phyloP scores from a whole-genome alignment of 2,888 invertebrate species.

The Microplitis deprimator region DNA sequence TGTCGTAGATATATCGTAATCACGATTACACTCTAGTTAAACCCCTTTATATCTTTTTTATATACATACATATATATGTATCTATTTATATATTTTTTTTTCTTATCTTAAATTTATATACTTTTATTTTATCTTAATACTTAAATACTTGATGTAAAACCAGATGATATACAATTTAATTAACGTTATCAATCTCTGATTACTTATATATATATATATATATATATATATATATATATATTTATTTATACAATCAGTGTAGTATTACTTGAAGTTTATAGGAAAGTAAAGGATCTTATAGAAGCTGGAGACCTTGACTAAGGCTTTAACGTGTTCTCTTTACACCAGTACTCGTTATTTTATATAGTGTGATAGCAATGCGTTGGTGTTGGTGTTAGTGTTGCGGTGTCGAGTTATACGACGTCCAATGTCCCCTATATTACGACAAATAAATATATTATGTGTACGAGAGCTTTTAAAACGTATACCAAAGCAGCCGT shows the following conservation, averaged over 20 bases:
- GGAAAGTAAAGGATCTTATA: slow-evolving; percentile 4
- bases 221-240: too few relatives aligned
- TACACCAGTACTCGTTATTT: neutral
- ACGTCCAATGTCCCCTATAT: slow-evolving; percentile 33
- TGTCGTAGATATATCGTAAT: slow-evolving; percentile 37
- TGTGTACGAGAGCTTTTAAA: slow-evolving; percentile 13
- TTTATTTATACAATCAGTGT: slow-evolving; percentile 27
- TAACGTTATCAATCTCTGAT: slow-evolving; percentile 34
- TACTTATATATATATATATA: neutral
- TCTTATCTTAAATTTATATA: slow-evolving; percentile 5
- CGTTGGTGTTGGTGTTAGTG: slow-evolving; percentile 23
- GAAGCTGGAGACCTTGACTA: slow-evolving; percentile 34
- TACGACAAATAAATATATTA: slow-evolving; percentile 31
- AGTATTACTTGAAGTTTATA: slow-evolving; percentile 13
- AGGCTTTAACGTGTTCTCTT: slow-evolving; percentile 26
- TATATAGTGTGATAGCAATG: slow-evolving; percentile 9
- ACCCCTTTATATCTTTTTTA: slow-evolving; percentile 1
- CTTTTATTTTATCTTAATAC: too few relatives aligned
- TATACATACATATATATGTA: slow-evolving; percentile 38
- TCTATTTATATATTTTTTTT: slow-evolving; percentile 33
- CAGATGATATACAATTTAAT: slow-evolving; percentile 33
- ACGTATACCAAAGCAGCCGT: slow-evolving; percentile 21
- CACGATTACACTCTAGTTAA: slow-evolving; percentile 26
- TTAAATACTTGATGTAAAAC: slow-evolving; percentile 1
- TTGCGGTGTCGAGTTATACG: slow-evolving; percentile 47